Evolutionary conservation across 2,888 invertebrate genomes (phyloP).

Genomic region (Sepiola atlantica): DNA sequence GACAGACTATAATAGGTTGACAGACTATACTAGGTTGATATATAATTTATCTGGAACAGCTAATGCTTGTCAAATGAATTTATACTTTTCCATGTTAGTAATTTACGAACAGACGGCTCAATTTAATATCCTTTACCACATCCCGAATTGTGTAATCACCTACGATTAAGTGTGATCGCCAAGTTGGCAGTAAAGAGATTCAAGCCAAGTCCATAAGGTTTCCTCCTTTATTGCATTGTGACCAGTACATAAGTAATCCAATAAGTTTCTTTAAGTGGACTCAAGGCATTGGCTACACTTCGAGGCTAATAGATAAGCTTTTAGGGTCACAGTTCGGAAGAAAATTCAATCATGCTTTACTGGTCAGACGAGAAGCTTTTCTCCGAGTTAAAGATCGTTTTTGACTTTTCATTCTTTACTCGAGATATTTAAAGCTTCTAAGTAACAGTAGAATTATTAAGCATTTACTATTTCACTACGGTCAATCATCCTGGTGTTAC

Average conservation of each 20-base stretch:
- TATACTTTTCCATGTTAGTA: not conserved
- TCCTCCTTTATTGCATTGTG: not conserved
- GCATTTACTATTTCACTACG: too few relatives aligned
- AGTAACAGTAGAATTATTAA: too few relatives aligned
- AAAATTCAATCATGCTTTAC: not conserved
- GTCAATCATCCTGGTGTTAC: too few relatives aligned
- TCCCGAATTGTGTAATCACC: slow-evolving; percentile 1
- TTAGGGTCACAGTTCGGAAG: not conserved
- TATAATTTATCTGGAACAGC: not conserved
- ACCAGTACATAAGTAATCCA: not conserved
- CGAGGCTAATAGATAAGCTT: not conserved
- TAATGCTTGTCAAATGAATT: not conserved
- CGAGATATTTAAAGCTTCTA: not conserved
- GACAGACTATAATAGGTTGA: not conserved
- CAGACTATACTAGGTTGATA: not conserved
- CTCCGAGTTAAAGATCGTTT: not conserved
- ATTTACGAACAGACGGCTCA: not conserved
- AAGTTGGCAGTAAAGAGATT: not conserved
- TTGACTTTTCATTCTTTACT: not conserved
- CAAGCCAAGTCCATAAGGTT: not conserved
- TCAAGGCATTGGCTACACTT: not conserved
- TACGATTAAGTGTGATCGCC: not conserved
- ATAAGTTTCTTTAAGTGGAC: not conserved
- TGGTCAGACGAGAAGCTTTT: not conserved
- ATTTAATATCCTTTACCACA: not conserved